Percentiles rank a stretch among this genome's conserved stretches.
Evolutionary conservation across 2,888 invertebrate species (phyloP).

Genomic region (Idaea aversata): DNA sequence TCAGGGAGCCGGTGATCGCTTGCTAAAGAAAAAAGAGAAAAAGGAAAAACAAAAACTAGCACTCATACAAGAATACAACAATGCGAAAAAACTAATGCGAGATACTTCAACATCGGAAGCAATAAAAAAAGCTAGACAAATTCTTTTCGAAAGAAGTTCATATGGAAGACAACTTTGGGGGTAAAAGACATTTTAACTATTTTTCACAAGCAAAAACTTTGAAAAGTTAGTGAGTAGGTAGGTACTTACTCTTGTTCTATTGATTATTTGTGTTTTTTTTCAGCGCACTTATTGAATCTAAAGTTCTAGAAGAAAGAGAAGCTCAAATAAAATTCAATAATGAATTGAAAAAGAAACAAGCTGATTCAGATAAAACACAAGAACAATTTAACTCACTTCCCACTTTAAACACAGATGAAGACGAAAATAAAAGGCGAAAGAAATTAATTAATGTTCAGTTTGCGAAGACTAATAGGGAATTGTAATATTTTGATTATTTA

Average conservation of each 20-base stretch:
- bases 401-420: conserved; percentile 34
- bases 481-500: conserved; percentile 36
- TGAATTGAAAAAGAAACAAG: conserved; percentile 34
- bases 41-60: conserved; percentile 33
- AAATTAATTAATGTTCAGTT: conserved; percentile 26
- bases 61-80: conserved; percentile 26
- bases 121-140: conserved; percentile 43
- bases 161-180: conserved; percentile 52
- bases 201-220: neutral
- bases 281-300: conserved; percentile 55
- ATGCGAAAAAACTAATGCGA: conserved; percentile 22
- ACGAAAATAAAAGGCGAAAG: conserved; percentile 18
- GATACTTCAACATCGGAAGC: conserved; percentile 25
- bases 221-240: neutral
- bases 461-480: conserved; percentile 41
- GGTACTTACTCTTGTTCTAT: neutral
- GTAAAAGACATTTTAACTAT: conserved; percentile 28
- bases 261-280: neutral
- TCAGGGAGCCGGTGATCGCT: conserved; percentile 39
- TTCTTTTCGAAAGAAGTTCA: conserved; percentile 50
- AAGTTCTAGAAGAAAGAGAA: conserved; percentile 50
- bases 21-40: conserved; percentile 34
- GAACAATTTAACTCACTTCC: conserved; percentile 10
- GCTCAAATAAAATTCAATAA: conserved; percentile 48
- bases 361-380: neutral